These are phyloP conservation scores for Botia almorhae DNA, from an alignment of 2,797 vertebrate genomes.

Conservation along the genomic window DNA sequence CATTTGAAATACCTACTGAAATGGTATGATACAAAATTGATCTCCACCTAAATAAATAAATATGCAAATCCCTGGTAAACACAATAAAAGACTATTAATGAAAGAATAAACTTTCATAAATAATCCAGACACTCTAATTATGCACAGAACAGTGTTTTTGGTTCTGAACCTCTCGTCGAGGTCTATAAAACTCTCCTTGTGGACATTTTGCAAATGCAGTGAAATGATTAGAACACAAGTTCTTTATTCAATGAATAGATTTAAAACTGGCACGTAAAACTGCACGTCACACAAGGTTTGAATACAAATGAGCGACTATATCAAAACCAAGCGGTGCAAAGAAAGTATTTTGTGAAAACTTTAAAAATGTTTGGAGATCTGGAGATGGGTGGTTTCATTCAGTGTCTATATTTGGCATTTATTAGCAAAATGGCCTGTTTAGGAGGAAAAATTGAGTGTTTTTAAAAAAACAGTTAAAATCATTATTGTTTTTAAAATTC, in stretches of 20 bases:
- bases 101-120: conserved; percentile 12
- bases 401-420: too few relatives aligned
- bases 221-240: neutral
- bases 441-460: too few relatives aligned
- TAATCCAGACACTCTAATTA: conserved; percentile 18
- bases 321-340: too few relatives aligned
- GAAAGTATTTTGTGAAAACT: too few relatives aligned
- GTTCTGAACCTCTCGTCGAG: neutral
- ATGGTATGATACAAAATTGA: neutral
- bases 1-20: neutral
- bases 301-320: too few relatives aligned
- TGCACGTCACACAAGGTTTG: too few relatives aligned
- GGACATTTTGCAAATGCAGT: conserved; percentile 1
- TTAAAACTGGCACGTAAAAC: too few relatives aligned
- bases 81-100: neutral
- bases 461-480: too few relatives aligned
- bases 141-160: neutral
- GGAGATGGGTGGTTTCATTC: too few relatives aligned
- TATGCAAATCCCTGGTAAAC: neutral
- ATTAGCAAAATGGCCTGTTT: too few relatives aligned
- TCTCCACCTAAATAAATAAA: neutral
- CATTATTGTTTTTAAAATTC: too few relatives aligned
- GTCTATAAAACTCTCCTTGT: conserved; percentile 2
- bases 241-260: neutral
- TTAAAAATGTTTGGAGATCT: too few relatives aligned